A percentile compares a stretch with the other conserved stretches of the same genome.
These are phyloP conservation scores for Anhinga anhinga DNA, from an alignment of 2,113 vertebrate genomes.

Conservation along the genomic window DNA sequence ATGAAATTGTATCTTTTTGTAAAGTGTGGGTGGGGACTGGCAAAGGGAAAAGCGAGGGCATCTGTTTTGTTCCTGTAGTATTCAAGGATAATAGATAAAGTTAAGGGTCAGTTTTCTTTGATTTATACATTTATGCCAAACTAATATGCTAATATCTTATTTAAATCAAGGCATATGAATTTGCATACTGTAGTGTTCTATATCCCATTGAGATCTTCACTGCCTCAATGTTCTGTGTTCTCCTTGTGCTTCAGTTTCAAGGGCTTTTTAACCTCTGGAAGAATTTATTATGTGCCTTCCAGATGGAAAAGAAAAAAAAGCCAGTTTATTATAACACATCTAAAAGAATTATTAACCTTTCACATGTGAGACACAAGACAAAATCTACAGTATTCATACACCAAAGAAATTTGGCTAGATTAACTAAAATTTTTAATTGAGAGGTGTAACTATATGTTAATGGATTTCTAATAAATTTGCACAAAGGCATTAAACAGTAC, in stretches of 20 bases:
- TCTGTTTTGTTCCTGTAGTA: neutral
- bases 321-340: neutral
- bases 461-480: neutral
- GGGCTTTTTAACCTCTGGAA: conserved; percentile 26
- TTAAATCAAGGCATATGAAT: conserved; percentile 20
- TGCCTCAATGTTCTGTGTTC: neutral
- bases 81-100: neutral
- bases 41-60: neutral
- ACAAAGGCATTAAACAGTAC: neutral
- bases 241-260: conserved; percentile 35
- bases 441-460: neutral
- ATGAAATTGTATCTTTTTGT: neutral
- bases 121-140: neutral
- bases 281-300: conserved; percentile 37
- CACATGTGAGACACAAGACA: neutral
- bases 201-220: neutral
- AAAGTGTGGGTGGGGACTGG: neutral
- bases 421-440: neutral
- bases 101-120: neutral
- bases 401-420: neutral
- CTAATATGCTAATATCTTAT: neutral
- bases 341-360: conserved; percentile 21
- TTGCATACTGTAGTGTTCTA: neutral
- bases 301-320: neutral
- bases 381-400: neutral